Conservation (phyloP, 1,140 invertebrate genomes). For the Drosophila dunni region DNA sequence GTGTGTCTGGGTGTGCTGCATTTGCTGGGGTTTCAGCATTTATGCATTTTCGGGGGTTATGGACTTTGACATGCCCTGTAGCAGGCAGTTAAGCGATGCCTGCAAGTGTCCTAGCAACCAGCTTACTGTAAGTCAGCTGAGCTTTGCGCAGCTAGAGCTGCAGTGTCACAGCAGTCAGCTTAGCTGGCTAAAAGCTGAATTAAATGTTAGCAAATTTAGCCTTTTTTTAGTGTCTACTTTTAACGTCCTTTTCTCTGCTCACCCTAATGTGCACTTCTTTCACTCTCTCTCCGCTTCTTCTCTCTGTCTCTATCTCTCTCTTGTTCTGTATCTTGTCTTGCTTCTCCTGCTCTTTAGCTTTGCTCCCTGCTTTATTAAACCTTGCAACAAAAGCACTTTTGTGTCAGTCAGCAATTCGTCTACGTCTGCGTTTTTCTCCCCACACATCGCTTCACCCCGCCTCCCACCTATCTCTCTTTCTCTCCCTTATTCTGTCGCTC, state of each 20-base stretch:
- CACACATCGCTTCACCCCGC: neutral
- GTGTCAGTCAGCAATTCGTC: conserved; percentile 77
- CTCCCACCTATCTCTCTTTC: neutral
- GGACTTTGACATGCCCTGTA: conserved; percentile 30
- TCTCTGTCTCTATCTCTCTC: neutral
- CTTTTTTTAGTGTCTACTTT: too few relatives aligned
- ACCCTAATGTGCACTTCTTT: neutral
- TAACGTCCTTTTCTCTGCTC: neutral
- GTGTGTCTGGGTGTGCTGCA: conserved; percentile 44
- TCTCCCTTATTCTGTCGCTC: neutral
- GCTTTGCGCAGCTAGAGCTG: conserved; percentile 15
- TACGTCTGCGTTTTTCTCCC: conserved; percentile 36
- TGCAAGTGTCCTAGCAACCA: neutral
- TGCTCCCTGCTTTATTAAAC: conserved; percentile 34
- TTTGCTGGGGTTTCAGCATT: conserved; percentile 49
- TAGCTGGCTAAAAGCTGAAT: neutral
- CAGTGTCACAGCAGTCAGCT: too few relatives aligned
- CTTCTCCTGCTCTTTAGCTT: neutral
- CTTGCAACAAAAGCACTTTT: conserved; percentile 81
- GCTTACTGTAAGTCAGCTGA: conserved; percentile 2
- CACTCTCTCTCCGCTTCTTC: neutral
- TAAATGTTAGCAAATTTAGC: too few relatives aligned
- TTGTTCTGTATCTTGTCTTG: neutral
- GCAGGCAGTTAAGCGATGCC: neutral
- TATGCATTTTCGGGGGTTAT: conserved; percentile 18